A percentile compares a stretch with the other conserved stretches of the same genome.
Conservation (phyloP, 2,113 vertebrate genomes). For the Antechinus flavipes region DNA sequence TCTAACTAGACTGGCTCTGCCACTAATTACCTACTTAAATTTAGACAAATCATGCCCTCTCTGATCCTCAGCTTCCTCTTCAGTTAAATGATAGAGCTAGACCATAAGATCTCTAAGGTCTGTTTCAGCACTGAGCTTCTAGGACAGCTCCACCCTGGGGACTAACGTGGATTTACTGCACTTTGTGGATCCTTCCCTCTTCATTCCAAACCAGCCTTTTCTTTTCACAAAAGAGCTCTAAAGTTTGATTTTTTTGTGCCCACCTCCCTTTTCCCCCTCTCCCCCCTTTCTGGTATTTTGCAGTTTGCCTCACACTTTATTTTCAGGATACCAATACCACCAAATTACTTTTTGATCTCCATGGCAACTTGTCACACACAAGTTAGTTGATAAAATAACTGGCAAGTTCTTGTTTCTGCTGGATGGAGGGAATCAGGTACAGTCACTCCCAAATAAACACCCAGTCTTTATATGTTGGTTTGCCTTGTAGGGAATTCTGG, state of each 20-base stretch:
- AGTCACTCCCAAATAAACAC: slow-evolving; percentile 15
- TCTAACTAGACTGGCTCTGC: background rate
- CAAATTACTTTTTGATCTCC: slow-evolving; percentile 79
- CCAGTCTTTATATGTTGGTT: background rate
- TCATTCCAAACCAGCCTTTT: background rate
- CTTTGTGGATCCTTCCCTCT: rapidly evolving
- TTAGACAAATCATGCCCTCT: background rate
- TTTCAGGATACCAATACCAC: slow-evolving; percentile 73
- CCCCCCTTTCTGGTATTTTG: slow-evolving; percentile 55
- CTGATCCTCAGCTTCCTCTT: background rate
- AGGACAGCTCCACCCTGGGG: background rate
- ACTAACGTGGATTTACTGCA: background rate
- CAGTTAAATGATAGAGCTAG: background rate
- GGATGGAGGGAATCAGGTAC: slow-evolving; percentile 44
- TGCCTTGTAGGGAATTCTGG: background rate
- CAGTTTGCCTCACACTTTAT: slow-evolving; percentile 64
- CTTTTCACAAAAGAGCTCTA: rapidly evolving
- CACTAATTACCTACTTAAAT: background rate
- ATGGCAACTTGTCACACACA: slow-evolving; percentile 81
- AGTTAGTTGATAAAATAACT: slow-evolving; percentile 74
- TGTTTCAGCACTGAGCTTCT: background rate
- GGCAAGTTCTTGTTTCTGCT: slow-evolving; percentile 42
- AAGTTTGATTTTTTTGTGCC: slow-evolving; percentile 29
- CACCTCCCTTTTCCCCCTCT: no score
- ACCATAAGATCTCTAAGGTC: background rate